These are phyloP conservation scores for Bathynomus jamesi DNA, from an alignment of 1,140 invertebrate species.

Conservation along the genomic window DNA sequence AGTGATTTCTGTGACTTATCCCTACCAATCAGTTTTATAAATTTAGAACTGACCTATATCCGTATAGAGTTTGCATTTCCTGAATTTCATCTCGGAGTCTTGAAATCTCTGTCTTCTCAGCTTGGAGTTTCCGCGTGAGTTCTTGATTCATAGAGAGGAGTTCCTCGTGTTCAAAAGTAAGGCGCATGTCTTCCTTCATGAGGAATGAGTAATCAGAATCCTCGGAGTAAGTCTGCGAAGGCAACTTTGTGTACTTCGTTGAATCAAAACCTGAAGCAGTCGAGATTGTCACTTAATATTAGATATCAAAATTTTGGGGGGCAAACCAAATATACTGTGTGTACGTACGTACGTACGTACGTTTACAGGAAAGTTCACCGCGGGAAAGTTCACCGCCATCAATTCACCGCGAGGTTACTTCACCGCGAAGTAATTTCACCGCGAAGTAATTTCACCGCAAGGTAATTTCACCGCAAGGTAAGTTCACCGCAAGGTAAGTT, in stretches of 20 bases:
- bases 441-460: too few relatives aligned
- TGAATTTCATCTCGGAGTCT: constrained; percentile 37
- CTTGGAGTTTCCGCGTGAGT: constrained; percentile 33
- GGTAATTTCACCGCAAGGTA: too few relatives aligned
- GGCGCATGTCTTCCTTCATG: constrained; percentile 21
- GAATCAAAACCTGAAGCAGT: background rate
- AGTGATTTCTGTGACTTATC: too few relatives aligned
- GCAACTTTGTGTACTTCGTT: background rate
- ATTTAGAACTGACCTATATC: constrained; percentile 36
- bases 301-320: too few relatives aligned
- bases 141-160: constrained; percentile 37
- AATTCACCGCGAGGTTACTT: too few relatives aligned
- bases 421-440: too few relatives aligned
- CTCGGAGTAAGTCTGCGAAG: background rate
- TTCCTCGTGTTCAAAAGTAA: constrained; percentile 34
- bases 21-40: too few relatives aligned
- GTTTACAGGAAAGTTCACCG: too few relatives aligned
- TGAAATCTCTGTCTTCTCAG: constrained; percentile 32
- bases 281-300: background rate
- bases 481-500: too few relatives aligned
- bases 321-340: too few relatives aligned
- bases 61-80: constrained; percentile 39
- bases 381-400: too few relatives aligned
- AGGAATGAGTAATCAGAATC: background rate
- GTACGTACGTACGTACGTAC: too few relatives aligned